Conservation (phyloP, 2,113 vertebrate genomes). For the Leucopternis melanops region DNA sequence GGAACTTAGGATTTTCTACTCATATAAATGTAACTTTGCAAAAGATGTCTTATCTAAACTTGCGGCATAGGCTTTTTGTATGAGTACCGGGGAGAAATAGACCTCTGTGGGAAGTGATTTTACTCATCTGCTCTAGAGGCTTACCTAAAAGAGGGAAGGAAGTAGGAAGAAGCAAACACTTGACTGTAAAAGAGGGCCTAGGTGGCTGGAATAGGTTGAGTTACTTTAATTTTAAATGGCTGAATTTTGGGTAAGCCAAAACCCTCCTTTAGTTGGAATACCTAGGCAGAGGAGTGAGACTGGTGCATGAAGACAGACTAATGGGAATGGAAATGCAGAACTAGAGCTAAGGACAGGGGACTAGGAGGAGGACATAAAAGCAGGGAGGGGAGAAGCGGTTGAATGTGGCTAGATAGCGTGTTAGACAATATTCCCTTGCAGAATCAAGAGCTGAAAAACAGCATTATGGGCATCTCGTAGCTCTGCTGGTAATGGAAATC, state of each 20-base stretch:
- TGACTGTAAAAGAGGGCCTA: neutral
- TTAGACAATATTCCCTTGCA: neutral
- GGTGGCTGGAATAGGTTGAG: neutral
- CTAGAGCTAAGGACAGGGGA: neutral
- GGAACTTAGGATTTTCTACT: neutral
- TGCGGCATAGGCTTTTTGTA: neutral
- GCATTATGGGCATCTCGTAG: neutral
- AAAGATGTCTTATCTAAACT: neutral
- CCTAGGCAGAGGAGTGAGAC: neutral
- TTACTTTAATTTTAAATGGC: neutral
- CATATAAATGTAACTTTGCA: neutral
- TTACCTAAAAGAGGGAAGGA: neutral
- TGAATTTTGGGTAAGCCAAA: neutral
- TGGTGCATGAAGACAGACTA: neutral
- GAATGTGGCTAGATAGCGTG: rapidly evolving
- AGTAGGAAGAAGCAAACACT: neutral
- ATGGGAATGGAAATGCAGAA: neutral
- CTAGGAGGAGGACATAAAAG: neutral
- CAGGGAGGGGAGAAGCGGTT: neutral
- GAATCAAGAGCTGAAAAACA: neutral
- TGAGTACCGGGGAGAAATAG: neutral
- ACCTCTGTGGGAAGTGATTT: neutral
- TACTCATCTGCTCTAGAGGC: neutral
- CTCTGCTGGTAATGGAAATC: neutral
- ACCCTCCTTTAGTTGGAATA: neutral